A percentile compares a stretch with the other conserved stretches of the same genome.
These are phyloP conservation scores for Pecten maximus DNA, from an alignment of 2,888 invertebrate genomes.

Conservation along the genomic window DNA sequence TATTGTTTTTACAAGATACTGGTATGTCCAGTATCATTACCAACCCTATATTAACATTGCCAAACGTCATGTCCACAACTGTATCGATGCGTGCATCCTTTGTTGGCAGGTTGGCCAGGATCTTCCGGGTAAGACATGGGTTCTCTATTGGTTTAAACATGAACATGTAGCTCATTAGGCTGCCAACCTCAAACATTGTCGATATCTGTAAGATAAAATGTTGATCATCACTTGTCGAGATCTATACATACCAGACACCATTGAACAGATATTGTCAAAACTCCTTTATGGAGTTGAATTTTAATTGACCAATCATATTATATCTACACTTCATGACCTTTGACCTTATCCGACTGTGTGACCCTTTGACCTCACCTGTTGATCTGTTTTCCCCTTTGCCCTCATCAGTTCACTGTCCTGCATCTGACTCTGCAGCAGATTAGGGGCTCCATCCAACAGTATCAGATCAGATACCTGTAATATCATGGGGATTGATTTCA, in stretches of 20 bases:
- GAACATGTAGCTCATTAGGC: conserved; percentile 65
- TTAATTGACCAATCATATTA: too few relatives aligned
- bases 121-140: conserved; percentile 49
- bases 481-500: too few relatives aligned
- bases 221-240: too few relatives aligned
- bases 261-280: too few relatives aligned
- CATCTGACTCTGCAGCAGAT: conserved; percentile 63
- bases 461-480: conserved; percentile 66
- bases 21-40: too few relatives aligned
- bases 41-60: conserved; percentile 64
- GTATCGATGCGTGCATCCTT: conserved; percentile 59
- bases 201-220: conserved; percentile 55
- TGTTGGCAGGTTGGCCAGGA: conserved; percentile 58
- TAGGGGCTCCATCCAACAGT: conserved; percentile 70
- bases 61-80: conserved; percentile 66
- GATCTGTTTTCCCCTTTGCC: conserved; percentile 6
- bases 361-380: neutral
- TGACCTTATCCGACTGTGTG: neutral
- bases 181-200: conserved; percentile 59
- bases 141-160: conserved; percentile 61
- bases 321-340: too few relatives aligned
- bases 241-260: too few relatives aligned
- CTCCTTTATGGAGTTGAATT: too few relatives aligned
- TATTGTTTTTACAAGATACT: too few relatives aligned
- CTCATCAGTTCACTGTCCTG: conserved; percentile 51